Evolutionary conservation across 1,140 invertebrate species (phyloP), one percentile per base, ranked within the genome.

Genomic region (Sitobion miscanthi): DNA sequence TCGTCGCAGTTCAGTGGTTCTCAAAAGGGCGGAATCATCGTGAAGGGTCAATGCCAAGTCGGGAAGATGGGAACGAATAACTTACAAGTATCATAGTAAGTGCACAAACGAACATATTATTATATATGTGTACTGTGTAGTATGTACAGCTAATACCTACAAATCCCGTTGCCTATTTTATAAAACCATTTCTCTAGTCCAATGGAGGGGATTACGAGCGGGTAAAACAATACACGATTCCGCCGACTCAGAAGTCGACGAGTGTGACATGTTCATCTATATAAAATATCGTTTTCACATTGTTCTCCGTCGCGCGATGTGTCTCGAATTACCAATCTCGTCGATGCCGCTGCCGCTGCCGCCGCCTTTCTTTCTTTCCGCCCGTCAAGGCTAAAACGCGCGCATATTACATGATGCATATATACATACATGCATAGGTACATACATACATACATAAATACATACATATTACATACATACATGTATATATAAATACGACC

Each of bases 321-420:
- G 90, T 92, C 69, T 92, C 90, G 90, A 92, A 92, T 92, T 92
- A 92, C 90, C 90, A 83, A 92, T 92, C 90, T 83, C 47, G 45
- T 92, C n/a, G 90, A 21, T 77, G 17, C 25, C 45, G 45, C 17
- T 30, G 47, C 35, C 82, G 38, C 83, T 25, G 30, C 86, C 11
- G 14, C 52, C 23, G 54, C 52, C 45, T 21, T n/a, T 17, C 62
- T 69, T 62, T 62, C 89, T 90, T 90, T 90, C 57, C 38, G 35
- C 9, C 54, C 54, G 52, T 45, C 88, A 90, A 90, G 89, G 89
- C 54, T 90, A 69, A 42, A 69, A 69, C 88, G 52, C 21, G 49
- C 49, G 21, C 52, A 45, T 7, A 69, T 86, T 42, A 86, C 38
- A 87, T 17, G 45, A 49, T 49, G 17, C 11, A 35, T 87, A 82